Evolutionary conservation across 2,797 vertebrate genomes (phyloP).

Genomic region (Gastrophryne carolinensis): DNA sequence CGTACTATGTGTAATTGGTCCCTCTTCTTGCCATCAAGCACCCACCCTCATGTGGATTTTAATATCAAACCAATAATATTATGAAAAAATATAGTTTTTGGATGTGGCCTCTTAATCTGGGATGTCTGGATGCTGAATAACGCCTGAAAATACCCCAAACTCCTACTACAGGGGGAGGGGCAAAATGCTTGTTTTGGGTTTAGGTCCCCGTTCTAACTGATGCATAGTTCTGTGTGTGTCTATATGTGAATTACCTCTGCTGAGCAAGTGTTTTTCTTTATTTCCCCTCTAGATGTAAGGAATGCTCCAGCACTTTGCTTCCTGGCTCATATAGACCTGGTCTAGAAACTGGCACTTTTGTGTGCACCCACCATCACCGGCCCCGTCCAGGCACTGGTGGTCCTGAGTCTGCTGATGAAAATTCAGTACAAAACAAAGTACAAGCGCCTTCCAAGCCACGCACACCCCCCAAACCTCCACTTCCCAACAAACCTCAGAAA

Average conservation of each 20-base stretch:
- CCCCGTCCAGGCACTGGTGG: slow-evolving; percentile 55
- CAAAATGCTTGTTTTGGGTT: no score
- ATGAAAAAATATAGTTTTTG: no score
- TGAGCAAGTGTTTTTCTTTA: slow-evolving; percentile 10
- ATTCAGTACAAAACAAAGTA: background rate
- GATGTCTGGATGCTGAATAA: no score
- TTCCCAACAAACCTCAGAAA: slow-evolving; percentile 67
- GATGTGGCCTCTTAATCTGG: no score
- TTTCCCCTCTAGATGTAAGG: slow-evolving; percentile 78
- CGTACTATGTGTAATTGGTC: no score
- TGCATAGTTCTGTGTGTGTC: no score
- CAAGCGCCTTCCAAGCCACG: slow-evolving; percentile 50
- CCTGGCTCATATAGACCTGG: slow-evolving; percentile 86
- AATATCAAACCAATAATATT: no score
- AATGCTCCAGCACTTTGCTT: slow-evolving; percentile 89
- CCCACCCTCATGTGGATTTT: no score
- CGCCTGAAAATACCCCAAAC: no score
- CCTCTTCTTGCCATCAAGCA: no score
- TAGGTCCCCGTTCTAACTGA: no score
- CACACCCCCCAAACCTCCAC: slow-evolving; percentile 59
- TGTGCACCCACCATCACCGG: slow-evolving; percentile 81
- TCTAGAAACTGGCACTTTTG: slow-evolving; percentile 75
- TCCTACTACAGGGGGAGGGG: no score
- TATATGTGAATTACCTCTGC: background rate
- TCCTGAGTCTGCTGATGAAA: slow-evolving; percentile 29